Conservation (phyloP, 2,888 invertebrate species). For the Cryptocephalus moraei region DNA sequence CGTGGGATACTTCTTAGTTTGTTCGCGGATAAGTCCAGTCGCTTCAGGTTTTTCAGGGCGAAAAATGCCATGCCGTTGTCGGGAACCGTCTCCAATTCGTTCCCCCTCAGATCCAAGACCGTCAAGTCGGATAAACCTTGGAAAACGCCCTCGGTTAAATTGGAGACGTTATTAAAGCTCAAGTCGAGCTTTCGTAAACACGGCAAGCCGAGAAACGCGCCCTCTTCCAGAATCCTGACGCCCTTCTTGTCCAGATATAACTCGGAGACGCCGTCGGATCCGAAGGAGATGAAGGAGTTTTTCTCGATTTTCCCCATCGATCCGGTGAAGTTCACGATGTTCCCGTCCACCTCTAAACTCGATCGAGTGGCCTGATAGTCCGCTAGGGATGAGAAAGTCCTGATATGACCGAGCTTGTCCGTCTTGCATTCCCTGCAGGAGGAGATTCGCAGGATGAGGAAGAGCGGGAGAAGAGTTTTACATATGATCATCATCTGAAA, state of each 20-base stretch:
- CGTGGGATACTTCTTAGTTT: conserved; percentile 12
- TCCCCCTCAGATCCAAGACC: conserved; percentile 19
- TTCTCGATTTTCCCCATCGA: conserved; percentile 14
- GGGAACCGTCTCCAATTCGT: conserved; percentile 15
- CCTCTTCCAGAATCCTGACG: conserved; percentile 20
- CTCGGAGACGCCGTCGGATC: conserved; percentile 21
- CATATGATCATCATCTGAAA: too few species aligned
- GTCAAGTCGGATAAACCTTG: conserved; percentile 15
- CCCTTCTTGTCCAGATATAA: conserved; percentile 20
- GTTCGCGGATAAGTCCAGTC: conserved; percentile 26
- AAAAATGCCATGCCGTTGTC: conserved; percentile 11
- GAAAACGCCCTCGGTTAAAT: conserved; percentile 15
- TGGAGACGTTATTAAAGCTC: conserved; percentile 21
- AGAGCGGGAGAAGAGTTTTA: too few species aligned
- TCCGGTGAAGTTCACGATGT: conserved; percentile 19
- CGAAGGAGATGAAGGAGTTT: conserved; percentile 23
- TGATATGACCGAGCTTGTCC: conserved; percentile 3
- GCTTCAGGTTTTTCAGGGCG: conserved; percentile 10
- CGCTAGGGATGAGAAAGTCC: conserved; percentile 19
- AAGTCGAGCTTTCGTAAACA: conserved; percentile 24
- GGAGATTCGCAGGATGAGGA: too few species aligned
- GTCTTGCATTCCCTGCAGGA: too few species aligned
- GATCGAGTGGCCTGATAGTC: conserved; percentile 23
- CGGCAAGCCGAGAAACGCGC: conserved; percentile 22
- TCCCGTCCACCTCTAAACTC: conserved; percentile 21